A percentile compares a stretch with the other conserved stretches of the same genome.
Evolutionary conservation across 2,113 vertebrate species (phyloP).

Genomic region (Raja brachyura): DNA sequence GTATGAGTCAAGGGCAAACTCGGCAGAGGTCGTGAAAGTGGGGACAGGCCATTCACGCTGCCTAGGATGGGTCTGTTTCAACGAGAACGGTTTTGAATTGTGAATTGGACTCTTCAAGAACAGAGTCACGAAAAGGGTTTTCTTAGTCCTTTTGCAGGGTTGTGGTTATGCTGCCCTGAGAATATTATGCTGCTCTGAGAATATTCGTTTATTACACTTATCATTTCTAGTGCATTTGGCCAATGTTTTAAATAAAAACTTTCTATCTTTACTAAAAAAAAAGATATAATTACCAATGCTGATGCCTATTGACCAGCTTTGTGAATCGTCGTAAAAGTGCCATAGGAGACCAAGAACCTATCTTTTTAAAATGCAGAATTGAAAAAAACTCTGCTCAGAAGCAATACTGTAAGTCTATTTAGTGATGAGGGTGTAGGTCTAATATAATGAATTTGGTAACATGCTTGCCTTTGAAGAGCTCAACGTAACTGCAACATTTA

Average conservation of each 20-base stretch:
- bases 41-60: constrained; percentile 1
- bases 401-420: constrained; percentile 53
- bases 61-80: constrained; percentile 48
- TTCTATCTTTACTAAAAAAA: constrained; percentile 25
- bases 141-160: constrained; percentile 55
- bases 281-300: constrained; percentile 33
- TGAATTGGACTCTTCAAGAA: constrained; percentile 57
- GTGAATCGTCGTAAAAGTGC: constrained; percentile 76
- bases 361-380: constrained; percentile 59
- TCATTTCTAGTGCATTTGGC: constrained; percentile 52
- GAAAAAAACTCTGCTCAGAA: constrained; percentile 52
- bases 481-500: neutral
- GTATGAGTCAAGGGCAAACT: too few species aligned
- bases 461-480: neutral
- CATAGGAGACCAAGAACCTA: constrained; percentile 84
- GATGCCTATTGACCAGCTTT: constrained; percentile 46
- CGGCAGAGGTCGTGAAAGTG: too few species aligned
- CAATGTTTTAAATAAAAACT: constrained; percentile 12
- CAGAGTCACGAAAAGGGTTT: constrained; percentile 66
- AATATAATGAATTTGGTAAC: constrained; percentile 19
- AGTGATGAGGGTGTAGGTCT: constrained; percentile 40
- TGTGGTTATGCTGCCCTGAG: constrained; percentile 64
- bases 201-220: constrained; percentile 51
- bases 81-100: constrained; percentile 68
- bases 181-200: constrained; percentile 65